Conservation (phyloP, 2,113 vertebrate species). For the Brachypodius melanocephalos region DNA sequence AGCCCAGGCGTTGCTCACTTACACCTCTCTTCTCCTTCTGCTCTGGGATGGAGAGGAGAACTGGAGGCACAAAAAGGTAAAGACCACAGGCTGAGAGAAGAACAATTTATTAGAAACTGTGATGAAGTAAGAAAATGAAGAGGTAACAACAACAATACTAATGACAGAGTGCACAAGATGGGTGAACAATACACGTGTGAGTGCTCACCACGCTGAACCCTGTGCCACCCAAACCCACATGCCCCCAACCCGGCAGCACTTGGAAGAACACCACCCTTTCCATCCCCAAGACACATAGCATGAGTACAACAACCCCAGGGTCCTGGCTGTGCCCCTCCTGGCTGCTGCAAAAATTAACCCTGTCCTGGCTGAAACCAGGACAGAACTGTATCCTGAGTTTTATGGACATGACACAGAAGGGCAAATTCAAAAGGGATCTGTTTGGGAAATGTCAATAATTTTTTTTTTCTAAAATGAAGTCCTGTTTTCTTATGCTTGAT, state of each 20-base stretch:
- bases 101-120: neutral
- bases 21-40: neutral
- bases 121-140: neutral
- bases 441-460: neutral
- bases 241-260: accelerated
- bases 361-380: neutral
- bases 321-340: neutral
- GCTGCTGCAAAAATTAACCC: neutral
- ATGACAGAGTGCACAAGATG: neutral
- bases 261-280: neutral
- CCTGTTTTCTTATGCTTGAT: neutral
- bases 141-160: neutral
- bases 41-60: neutral
- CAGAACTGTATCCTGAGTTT: neutral
- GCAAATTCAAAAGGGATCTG: neutral
- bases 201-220: accelerated
- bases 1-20: accelerated
- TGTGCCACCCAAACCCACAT: too few species aligned
- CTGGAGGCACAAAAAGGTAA: neutral
- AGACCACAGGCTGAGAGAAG: neutral
- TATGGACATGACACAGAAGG: neutral
- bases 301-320: neutral
- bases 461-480: neutral
- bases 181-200: neutral
- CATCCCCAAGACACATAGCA: neutral